These are phyloP conservation scores for Misgurnus mizolepis DNA, from an alignment of 2,113 vertebrate species.

Conservation along the genomic window DNA sequence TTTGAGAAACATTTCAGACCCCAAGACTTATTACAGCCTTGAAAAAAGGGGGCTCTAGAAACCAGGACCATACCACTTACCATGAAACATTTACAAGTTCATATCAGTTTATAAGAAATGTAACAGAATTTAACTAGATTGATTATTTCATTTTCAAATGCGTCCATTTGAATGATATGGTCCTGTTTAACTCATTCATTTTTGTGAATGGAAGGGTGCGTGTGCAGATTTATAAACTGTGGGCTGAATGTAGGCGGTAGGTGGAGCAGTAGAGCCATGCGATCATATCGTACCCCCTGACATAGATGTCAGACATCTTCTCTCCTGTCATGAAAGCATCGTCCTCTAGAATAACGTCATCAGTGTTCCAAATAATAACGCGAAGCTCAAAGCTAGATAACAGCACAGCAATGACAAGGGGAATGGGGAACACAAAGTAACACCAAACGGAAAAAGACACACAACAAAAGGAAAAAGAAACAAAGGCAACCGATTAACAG, in stretches of 20 bases:
- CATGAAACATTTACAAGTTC: conserved; percentile 4
- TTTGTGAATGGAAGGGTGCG: conserved; percentile 45
- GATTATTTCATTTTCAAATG: not conserved
- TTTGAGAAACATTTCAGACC: conserved; percentile 7
- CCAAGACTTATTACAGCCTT: conserved; percentile 4
- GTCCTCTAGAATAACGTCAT: conserved; percentile 80
- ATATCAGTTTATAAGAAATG: not conserved
- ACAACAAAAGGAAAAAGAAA: conserved; percentile 49
- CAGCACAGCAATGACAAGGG: conserved; percentile 67
- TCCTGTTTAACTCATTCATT: conserved; percentile 43
- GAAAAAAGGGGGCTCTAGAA: not conserved
- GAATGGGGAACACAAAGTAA: conserved; percentile 29
- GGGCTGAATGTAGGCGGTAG: not conserved
- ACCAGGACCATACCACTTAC: conserved; percentile 52
- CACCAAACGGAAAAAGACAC: conserved; percentile 54
- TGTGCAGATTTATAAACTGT: not conserved
- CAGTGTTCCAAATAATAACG: conserved; percentile 77
- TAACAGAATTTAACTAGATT: not conserved
- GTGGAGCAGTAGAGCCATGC: conserved; percentile 67
- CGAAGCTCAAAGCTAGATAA: conserved; percentile 77
- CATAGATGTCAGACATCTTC: conserved; percentile 84
- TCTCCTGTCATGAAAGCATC: conserved; percentile 81
- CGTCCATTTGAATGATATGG: conserved; percentile 44
- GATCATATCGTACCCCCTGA: conserved; percentile 76
- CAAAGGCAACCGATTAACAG: conserved; percentile 68